Conservation (phyloP, 2,888 invertebrate species). For the Oasisia sp. region DNA sequence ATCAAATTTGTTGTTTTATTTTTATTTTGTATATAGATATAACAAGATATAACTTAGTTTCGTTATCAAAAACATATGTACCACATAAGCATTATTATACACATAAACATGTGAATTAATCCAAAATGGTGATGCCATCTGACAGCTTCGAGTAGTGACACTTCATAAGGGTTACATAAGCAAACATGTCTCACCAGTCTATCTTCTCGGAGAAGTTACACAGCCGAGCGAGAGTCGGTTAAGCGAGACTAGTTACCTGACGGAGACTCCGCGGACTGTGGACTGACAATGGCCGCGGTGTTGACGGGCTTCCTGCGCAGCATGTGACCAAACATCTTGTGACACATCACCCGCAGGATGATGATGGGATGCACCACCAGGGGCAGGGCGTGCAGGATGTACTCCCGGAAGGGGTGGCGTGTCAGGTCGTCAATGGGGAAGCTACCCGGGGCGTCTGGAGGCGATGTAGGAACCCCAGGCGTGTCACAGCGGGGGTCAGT, state of each 20-base stretch:
- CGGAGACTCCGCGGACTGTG: conserved; percentile 1
- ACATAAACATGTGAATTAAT: no score
- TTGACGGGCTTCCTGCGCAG: conserved; percentile 65
- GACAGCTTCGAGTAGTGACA: no score
- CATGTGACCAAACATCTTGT: conserved; percentile 70
- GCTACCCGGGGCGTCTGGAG: background rate
- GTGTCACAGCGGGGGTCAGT: background rate
- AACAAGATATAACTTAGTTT: no score
- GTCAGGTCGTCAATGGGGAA: conserved; percentile 25
- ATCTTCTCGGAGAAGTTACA: no score
- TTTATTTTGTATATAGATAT: no score
- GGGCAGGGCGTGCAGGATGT: conserved; percentile 65
- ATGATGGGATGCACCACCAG: conserved; percentile 71
- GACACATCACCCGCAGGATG: conserved; percentile 70
- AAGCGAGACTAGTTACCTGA: background rate
- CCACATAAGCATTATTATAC: no score
- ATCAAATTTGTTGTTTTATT: no score
- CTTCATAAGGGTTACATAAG: no score
- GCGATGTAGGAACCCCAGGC: background rate
- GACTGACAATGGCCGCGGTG: background rate
- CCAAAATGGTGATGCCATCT: no score
- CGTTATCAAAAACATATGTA: no score
- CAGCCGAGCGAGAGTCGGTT: no score
- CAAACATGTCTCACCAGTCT: no score
- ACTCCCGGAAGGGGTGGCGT: conserved; percentile 51